A percentile compares a stretch with the other conserved stretches of the same genome.
These are phyloP conservation scores for Leptinotarsa lineolata DNA, from an alignment of 1,140 invertebrate genomes.

Conservation along the genomic window DNA sequence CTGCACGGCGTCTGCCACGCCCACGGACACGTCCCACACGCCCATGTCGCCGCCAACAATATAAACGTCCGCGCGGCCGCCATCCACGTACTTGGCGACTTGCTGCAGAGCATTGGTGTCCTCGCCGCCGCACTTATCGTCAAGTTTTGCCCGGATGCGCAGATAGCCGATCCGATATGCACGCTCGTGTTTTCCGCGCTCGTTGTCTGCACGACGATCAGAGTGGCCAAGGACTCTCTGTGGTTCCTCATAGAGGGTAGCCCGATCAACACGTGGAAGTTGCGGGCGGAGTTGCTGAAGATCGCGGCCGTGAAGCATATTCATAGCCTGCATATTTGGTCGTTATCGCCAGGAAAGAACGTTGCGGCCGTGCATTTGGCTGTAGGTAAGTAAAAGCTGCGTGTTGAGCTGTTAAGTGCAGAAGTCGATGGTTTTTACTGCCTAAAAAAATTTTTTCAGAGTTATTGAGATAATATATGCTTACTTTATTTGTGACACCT, in stretches of 20 bases:
- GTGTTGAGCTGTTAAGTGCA: slow-evolving; percentile 7
- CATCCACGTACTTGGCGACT: slow-evolving; percentile 90
- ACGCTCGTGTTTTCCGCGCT: slow-evolving; percentile 86
- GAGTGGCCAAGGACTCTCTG: slow-evolving; percentile 75
- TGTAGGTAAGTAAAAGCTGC: slow-evolving; percentile 63
- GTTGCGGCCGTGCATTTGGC: slow-evolving; percentile 76
- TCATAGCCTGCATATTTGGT: slow-evolving; percentile 82
- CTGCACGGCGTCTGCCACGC: slow-evolving; percentile 68
- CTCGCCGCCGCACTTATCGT: slow-evolving; percentile 50
- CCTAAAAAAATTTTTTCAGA: too few relatives aligned
- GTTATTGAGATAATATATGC: too few relatives aligned
- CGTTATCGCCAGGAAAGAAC: slow-evolving; percentile 73
- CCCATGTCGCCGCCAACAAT: slow-evolving; percentile 59
- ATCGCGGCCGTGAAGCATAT: slow-evolving; percentile 73
- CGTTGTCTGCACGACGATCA: slow-evolving; percentile 79
- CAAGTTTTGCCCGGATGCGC: slow-evolving; percentile 67
- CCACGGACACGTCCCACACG: slow-evolving; percentile 44
- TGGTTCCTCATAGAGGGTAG: slow-evolving; percentile 80
- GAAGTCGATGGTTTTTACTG: not conserved
- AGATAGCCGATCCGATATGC: slow-evolving; percentile 86
- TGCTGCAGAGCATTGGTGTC: slow-evolving; percentile 73
- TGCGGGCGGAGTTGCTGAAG: slow-evolving; percentile 61
- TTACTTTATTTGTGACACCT: too few relatives aligned
- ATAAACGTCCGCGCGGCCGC: slow-evolving; percentile 89
- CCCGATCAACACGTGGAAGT: slow-evolving; percentile 64